These are phyloP conservation scores for Carterocephalus palaemon DNA, from an alignment of 2,888 invertebrate species.

Conservation along the genomic window DNA sequence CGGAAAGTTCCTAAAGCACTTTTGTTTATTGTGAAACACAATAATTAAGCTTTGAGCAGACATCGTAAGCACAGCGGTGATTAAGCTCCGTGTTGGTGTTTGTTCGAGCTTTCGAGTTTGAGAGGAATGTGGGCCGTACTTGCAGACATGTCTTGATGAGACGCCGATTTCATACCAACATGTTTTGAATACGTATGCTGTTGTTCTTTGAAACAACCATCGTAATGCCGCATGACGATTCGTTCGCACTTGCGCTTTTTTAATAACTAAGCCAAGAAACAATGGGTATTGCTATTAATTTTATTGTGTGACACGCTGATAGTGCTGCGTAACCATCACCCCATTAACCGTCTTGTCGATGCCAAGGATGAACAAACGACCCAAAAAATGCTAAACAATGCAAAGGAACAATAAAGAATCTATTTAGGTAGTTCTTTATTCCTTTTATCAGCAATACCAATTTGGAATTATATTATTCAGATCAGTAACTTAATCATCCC, in stretches of 20 bases:
- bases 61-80: constrained; percentile 24
- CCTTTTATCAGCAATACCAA: too few relatives aligned
- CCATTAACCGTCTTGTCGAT: constrained; percentile 12
- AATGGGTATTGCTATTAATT: constrained; percentile 2
- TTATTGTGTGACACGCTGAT: constrained; percentile 1
- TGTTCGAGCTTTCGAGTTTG: constrained; percentile 41
- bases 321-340: constrained; percentile 9
- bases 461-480: too few relatives aligned
- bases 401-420: too few relatives aligned
- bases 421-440: too few relatives aligned
- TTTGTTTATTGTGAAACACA: constrained; percentile 13
- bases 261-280: background rate
- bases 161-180: constrained; percentile 9
- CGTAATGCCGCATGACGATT: too few relatives aligned
- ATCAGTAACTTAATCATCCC: too few relatives aligned
- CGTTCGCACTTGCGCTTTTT: too few relatives aligned
- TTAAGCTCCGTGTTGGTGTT: constrained; percentile 52
- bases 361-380: constrained; percentile 5
- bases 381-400: too few relatives aligned
- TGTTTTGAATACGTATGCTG: background rate
- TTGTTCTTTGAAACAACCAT: too few relatives aligned
- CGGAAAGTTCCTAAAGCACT: constrained; percentile 7
- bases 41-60: constrained; percentile 15
- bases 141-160: constrained; percentile 45
- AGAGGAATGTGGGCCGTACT: constrained; percentile 51